phyloP scores from a whole-genome alignment of 2,888 invertebrate species.

The Amiota mariae region DNA sequence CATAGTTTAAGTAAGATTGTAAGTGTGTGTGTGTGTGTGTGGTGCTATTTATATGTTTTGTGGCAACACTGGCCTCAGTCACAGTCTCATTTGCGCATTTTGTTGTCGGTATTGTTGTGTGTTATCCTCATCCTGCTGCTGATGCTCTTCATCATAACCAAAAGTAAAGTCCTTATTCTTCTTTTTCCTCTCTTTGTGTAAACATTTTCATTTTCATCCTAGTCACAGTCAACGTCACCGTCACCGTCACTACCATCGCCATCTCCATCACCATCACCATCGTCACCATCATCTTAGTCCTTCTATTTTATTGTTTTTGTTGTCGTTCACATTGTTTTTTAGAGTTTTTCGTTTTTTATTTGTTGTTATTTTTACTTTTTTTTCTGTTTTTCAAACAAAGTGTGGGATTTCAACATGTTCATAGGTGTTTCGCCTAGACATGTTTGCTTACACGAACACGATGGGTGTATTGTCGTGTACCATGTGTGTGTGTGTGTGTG shows the following conservation, averaged over 20 bases:
- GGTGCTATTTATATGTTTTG: slow-evolving; percentile 40
- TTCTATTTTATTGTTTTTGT: slow-evolving; percentile 22
- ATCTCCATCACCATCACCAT: background rate
- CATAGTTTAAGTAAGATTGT: slow-evolving; percentile 59
- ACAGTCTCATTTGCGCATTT: slow-evolving; percentile 24
- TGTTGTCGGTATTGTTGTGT: slow-evolving; percentile 17
- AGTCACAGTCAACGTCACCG: background rate
- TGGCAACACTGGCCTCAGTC: slow-evolving; percentile 30
- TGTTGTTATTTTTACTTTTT: slow-evolving; percentile 3
- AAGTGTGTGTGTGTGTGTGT: slow-evolving; percentile 28
- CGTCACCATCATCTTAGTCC: background rate
- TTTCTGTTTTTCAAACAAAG: no score
- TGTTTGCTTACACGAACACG: slow-evolving; percentile 16
- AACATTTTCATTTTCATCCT: slow-evolving; percentile 12
- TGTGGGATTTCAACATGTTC: background rate
- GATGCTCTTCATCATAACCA: background rate
- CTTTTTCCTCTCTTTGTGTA: slow-evolving; percentile 10
- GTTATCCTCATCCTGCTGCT: background rate
- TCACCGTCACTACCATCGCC: background rate
- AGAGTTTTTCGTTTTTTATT: slow-evolving; percentile 5
- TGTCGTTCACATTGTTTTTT: background rate
- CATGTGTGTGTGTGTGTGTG: slow-evolving; percentile 16
- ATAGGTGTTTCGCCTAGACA: slow-evolving; percentile 27
- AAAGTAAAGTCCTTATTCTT: background rate
- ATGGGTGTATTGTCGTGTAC: no score